phyloP scores from a whole-genome alignment of 2,888 invertebrate species.

The Torymus tubicola region DNA sequence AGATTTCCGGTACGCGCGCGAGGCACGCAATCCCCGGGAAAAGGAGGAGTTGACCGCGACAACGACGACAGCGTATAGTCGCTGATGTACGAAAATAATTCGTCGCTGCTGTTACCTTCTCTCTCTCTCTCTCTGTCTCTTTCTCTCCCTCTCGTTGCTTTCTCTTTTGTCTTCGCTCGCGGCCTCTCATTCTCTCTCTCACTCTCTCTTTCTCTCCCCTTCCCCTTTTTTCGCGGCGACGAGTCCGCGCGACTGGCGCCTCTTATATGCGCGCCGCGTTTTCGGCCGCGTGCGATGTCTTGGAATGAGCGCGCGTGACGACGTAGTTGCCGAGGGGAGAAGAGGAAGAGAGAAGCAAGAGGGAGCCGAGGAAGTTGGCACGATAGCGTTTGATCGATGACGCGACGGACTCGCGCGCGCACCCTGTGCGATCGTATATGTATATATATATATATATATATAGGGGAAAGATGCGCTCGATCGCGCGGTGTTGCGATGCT shows the following conservation, averaged over 20 bases:
- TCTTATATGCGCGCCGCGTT: neutral
- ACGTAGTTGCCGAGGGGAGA: neutral
- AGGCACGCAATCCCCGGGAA: constrained; percentile 58
- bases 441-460: too few species aligned
- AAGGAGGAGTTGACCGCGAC: constrained; percentile 54
- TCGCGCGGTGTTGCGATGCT: too few species aligned
- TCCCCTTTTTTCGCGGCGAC: neutral
- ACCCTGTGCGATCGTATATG: neutral
- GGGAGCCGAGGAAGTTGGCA: too few species aligned
- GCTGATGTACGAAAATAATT: constrained; percentile 43
- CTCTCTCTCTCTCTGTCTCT: neutral
- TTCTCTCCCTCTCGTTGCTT: neutral
- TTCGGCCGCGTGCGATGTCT: too few species aligned
- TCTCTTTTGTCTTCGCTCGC: neutral
- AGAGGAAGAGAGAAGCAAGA: neutral
- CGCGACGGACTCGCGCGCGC: constrained; percentile 11
- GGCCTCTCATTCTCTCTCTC: neutral
- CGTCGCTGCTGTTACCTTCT: constrained; percentile 18
- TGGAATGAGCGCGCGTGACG: neutral
- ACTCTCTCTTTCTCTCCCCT: neutral
- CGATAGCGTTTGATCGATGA: constrained; percentile 35
- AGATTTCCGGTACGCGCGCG: constrained; percentile 57
- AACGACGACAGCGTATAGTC: neutral
- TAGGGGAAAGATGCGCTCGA: too few species aligned
- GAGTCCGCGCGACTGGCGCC: constrained; percentile 40